Evolutionary conservation across 2,113 vertebrate species (phyloP), one percentile per base, ranked within the genome.

Genomic region (Neolamprologus hecqui): DNA sequence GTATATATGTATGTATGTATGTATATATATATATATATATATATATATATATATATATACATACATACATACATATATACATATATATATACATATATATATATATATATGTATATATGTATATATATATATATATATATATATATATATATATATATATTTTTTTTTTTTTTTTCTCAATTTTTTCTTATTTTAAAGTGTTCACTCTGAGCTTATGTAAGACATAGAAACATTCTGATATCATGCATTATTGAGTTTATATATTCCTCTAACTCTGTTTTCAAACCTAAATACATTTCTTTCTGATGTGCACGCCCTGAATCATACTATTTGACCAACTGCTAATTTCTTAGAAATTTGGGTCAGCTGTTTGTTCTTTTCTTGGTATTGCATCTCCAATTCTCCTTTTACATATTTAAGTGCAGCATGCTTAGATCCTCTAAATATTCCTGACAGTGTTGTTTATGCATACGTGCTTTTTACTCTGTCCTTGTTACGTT

Each of bases 161-260:
- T 23, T 23, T 26, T 26, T 26, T 5, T 4, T 40, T 4, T 37
- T 4, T 37, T 2, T 37, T 37, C 3, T 12, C 5, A 31, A 31
- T 81, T 55, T 35, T 4, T 5, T 28, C 23, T 79, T 42, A 9
- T 11, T 55, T 15, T 75, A 26, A 45, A 83, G 10, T 35, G 7
- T 17, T 47, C 13, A 81, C 21, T 58, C 49, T 14, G 4, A 65
- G 14, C n/a, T 60, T 42, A 26, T 68, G 17, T 82, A 23, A 53
- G 35, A 28, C 7, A 6, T 7, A 28, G 49, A 58, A 68, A 68
- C 7, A 49, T 21, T 11, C 23, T 79, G 2, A 9, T 9, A 40
- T 33, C 47, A 75, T 75, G 6, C 26, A 85, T 60, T 28, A 55
- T 54, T 82, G 60, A 90, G 42, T 37, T 33, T 37, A 55, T 77